Evolutionary conservation across 2,888 invertebrate species (phyloP).

Genomic region (Phengaris arion): DNA sequence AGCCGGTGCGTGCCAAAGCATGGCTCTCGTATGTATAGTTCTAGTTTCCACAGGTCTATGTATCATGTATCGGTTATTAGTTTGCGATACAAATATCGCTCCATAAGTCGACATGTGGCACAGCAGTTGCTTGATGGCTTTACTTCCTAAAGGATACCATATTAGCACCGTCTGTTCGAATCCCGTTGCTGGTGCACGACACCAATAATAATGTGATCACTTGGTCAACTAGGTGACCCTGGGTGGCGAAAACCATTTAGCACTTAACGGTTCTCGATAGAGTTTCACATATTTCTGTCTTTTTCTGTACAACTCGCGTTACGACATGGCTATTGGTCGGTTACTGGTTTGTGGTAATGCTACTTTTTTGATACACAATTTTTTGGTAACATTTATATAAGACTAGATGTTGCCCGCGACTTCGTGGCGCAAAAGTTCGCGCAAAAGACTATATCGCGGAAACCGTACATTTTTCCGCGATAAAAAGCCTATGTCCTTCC

Average conservation of each 20-base stretch:
- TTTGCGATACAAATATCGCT: neutral
- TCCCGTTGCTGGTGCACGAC: conserved; percentile 4
- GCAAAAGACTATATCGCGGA: too few species aligned
- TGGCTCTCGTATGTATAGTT: too few species aligned
- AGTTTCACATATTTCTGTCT: conserved; percentile 4
- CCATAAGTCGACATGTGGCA: conserved; percentile 3
- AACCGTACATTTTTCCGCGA: too few species aligned
- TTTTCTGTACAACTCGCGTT: neutral
- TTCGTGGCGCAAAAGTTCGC: too few species aligned
- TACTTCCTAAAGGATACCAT: conserved; percentile 26
- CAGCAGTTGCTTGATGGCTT: neutral
- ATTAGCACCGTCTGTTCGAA: neutral
- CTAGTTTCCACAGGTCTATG: neutral
- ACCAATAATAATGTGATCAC: conserved; percentile 53
- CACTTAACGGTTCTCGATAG: conserved; percentile 1
- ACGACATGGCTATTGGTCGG: neutral
- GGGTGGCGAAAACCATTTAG: conserved; percentile 11
- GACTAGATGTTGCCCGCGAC: too few species aligned
- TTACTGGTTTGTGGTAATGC: neutral
- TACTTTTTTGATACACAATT: neutral
- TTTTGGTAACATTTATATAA: too few species aligned
- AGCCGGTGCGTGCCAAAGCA: too few species aligned
- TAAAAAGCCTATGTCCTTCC: too few species aligned
- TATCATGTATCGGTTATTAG: neutral
- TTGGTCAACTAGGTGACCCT: conserved; percentile 33